Evolutionary conservation across 2,888 invertebrate genomes (phyloP).

Genomic region (Orthosia gracilis): DNA sequence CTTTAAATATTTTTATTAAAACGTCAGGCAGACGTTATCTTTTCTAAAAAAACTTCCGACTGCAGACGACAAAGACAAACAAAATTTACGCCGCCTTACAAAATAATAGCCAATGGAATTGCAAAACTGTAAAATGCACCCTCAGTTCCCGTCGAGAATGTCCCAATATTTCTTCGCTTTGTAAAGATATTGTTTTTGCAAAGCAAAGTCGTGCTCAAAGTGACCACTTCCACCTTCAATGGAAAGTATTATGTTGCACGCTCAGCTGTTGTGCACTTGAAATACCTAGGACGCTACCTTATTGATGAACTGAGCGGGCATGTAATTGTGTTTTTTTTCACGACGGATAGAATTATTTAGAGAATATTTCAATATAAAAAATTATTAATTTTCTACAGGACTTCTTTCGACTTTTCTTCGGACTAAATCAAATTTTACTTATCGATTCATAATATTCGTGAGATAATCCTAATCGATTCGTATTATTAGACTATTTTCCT

Average conservation of each 20-base stretch:
- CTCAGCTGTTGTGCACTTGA: constrained; percentile 81
- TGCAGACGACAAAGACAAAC: constrained; percentile 51
- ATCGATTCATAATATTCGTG: too few species aligned
- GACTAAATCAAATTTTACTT: too few species aligned
- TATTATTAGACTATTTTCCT: too few species aligned
- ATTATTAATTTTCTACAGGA: too few species aligned
- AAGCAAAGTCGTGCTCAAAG: constrained; percentile 74
- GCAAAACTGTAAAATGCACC: constrained; percentile 64
- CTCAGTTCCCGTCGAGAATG: constrained; percentile 65
- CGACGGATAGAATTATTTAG: too few species aligned
- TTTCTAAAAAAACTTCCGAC: constrained; percentile 20
- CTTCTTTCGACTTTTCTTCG: too few species aligned
- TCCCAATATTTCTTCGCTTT: constrained; percentile 72
- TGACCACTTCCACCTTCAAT: constrained; percentile 81
- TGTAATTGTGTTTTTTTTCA: background rate
- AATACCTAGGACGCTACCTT: constrained; percentile 64
- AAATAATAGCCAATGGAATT: constrained; percentile 62
- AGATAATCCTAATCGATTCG: too few species aligned
- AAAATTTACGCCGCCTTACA: constrained; percentile 48
- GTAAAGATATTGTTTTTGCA: constrained; percentile 73
- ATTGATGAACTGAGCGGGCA: constrained; percentile 55
- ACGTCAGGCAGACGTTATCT: constrained; percentile 26
- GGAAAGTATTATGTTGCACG: constrained; percentile 80
- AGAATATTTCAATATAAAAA: too few species aligned
- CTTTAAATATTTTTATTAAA: background rate